A percentile compares a stretch with the other conserved stretches of the same genome.
Evolutionary conservation across 2,113 vertebrate species (phyloP).

Genomic region (Gavialis gangeticus): DNA sequence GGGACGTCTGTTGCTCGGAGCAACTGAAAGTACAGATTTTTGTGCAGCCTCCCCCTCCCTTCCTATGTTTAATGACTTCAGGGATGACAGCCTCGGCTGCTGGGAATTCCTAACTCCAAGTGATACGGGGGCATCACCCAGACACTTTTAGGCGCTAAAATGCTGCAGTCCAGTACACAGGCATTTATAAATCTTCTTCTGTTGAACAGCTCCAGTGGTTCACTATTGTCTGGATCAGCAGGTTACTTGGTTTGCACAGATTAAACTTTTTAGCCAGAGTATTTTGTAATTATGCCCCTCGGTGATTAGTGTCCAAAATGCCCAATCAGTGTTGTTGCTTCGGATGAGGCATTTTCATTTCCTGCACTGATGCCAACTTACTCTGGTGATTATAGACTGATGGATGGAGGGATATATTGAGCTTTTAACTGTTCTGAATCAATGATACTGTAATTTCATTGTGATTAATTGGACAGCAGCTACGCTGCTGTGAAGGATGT

Average conservation of each 20-base stretch:
- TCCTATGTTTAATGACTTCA: background rate
- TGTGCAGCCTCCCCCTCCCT: background rate
- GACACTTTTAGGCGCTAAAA: background rate
- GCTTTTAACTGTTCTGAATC: constrained; percentile 74
- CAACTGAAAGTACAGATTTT: background rate
- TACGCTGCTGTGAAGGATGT: constrained; percentile 50
- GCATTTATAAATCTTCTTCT: constrained; percentile 20
- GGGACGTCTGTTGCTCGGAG: background rate
- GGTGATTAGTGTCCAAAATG: constrained; percentile 39
- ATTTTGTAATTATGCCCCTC: constrained; percentile 43
- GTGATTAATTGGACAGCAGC: constrained; percentile 61
- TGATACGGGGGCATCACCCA: background rate
- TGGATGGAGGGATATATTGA: constrained; percentile 52
- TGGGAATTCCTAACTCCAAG: background rate
- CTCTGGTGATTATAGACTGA: constrained; percentile 54
- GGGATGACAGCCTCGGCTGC: background rate
- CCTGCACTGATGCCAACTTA: constrained; percentile 41
- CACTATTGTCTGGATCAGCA: constrained; percentile 16
- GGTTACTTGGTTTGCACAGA: constrained; percentile 53
- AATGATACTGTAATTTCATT: constrained; percentile 69
- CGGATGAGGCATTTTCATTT: constrained; percentile 62
- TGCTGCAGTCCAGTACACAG: background rate
- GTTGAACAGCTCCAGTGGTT: background rate
- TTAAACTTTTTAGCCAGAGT: constrained; percentile 51
- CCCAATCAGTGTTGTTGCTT: constrained; percentile 37